Evolutionary conservation across 2,888 invertebrate species (phyloP), one percentile per base, ranked within the genome.

Genomic region (Cosmia pyralina): DNA sequence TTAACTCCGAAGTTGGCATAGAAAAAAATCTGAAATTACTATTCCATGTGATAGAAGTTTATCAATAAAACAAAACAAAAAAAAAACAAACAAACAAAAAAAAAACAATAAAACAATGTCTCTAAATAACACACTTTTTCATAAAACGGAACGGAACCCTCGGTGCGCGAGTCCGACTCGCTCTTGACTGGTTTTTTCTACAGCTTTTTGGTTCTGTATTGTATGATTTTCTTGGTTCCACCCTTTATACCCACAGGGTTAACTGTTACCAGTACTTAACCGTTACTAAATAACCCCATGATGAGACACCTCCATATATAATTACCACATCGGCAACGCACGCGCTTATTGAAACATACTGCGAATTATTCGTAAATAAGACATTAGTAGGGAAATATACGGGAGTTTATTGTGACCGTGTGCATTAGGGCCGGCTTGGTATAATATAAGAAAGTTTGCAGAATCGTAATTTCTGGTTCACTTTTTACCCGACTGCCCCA

Each of bases 321-420:
- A 91, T 91, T 88, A 90, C 85, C 88, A 83, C 81, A 88, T 88
- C 87, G 63, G 89, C 86, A 86, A 90, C 89, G 89, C 90, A 87
- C 67, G 34, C 79, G 82, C 84, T 75, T 75, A 76, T 79, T 83
- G 82, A 81, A 85, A 83, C 83, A 71, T 82, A 78, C 82, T 53
- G 74, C 80, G 70, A 70, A 74, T 83, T 85, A 84, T 85, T 77
- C 75, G 85, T 88, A 85, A 91, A 88, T 91, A 90, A 91, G 91
- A 90, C 89, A 89, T 91, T 86, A 88, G 65, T 50, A 44, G 46
- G 55, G 46, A 75, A 82, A 84, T 17, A 81, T 65, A 86, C 75
- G 59, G 22, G 7, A 10, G 6, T 13, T 10, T 55, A 73, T 41
- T 74, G 7, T 57, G 57, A 1, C 17, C 77, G 65, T 46, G 41